phyloP scores from a whole-genome alignment of 2,797 vertebrate species.

The Cheirogaleus major region DNA sequence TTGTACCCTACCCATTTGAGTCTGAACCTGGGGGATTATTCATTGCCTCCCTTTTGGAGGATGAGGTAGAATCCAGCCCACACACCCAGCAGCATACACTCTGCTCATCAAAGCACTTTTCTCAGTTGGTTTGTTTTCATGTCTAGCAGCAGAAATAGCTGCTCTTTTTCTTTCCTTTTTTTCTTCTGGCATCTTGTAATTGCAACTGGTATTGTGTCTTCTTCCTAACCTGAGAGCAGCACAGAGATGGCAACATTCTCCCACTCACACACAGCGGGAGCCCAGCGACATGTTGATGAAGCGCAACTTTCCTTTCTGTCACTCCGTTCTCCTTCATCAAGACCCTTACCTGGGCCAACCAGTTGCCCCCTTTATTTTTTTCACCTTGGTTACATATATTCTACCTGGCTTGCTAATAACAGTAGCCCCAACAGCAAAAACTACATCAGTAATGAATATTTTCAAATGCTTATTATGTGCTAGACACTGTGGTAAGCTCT shows the following conservation, averaged over 20 bases:
- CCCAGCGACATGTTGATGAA: background rate
- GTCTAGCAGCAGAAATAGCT: slow-evolving; percentile 30
- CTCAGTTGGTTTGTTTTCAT: slow-evolving; percentile 70
- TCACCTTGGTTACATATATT: background rate
- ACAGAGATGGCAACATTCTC: background rate
- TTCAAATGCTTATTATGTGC: background rate
- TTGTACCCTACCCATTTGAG: rapidly evolving
- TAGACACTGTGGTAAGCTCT: background rate
- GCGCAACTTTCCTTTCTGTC: background rate
- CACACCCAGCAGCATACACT: background rate
- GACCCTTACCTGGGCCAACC: background rate
- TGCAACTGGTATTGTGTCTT: slow-evolving; percentile 34
- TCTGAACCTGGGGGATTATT: slow-evolving; percentile 18
- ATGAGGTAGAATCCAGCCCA: background rate
- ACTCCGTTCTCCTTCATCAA: background rate
- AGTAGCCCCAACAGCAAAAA: background rate
- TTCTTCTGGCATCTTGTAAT: slow-evolving; percentile 45
- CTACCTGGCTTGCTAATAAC: background rate
- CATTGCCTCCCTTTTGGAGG: background rate
- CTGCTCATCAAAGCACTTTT: slow-evolving; percentile 13
- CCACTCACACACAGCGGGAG: background rate
- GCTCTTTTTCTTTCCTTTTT: slow-evolving; percentile 57
- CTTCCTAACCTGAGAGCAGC: slow-evolving; percentile 49
- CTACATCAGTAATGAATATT: background rate
- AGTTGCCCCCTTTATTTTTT: background rate